Evolutionary conservation across 2,797 vertebrate species (phyloP).

Genomic region (Neomorphus geoffroyi): DNA sequence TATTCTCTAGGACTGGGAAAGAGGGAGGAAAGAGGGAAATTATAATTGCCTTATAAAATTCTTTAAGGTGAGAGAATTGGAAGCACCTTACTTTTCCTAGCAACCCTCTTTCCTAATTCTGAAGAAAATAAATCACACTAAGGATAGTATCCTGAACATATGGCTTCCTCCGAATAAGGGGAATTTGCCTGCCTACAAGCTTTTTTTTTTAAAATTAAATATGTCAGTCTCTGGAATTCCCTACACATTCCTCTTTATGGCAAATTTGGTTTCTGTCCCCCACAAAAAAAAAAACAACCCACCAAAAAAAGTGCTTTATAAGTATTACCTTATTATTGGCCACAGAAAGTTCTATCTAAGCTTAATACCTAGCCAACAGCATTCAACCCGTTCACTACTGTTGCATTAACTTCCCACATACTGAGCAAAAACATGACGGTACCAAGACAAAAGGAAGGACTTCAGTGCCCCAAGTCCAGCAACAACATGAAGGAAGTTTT

Average conservation of each 20-base stretch:
- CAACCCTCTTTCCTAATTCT: constrained; percentile 23
- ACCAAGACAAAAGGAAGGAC: neutral
- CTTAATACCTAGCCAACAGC: neutral
- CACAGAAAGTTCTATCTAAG: neutral
- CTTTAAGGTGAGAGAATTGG: neutral
- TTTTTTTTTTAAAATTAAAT: neutral
- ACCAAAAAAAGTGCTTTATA: neutral
- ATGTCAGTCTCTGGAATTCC: constrained; percentile 6
- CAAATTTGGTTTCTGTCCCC: neutral
- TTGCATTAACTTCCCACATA: neutral
- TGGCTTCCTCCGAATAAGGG: constrained; percentile 23
- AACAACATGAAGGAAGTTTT: neutral
- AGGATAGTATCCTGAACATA: constrained; percentile 48
- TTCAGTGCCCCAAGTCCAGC: neutral
- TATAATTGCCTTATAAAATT: neutral
- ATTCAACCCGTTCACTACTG: neutral
- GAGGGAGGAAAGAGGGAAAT: neutral
- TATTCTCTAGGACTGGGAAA: neutral
- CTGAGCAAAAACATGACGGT: neutral
- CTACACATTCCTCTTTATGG: neutral
- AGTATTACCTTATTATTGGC: neutral
- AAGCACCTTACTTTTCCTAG: constrained; percentile 20
- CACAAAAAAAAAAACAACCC: neutral
- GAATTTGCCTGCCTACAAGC: constrained; percentile 10
- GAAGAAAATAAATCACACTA: constrained; percentile 37